Percentiles rank a stretch among this genome's conserved stretches.
Evolutionary conservation across 1,140 invertebrate genomes (phyloP).

Genomic region (Maniola jurtina): DNA sequence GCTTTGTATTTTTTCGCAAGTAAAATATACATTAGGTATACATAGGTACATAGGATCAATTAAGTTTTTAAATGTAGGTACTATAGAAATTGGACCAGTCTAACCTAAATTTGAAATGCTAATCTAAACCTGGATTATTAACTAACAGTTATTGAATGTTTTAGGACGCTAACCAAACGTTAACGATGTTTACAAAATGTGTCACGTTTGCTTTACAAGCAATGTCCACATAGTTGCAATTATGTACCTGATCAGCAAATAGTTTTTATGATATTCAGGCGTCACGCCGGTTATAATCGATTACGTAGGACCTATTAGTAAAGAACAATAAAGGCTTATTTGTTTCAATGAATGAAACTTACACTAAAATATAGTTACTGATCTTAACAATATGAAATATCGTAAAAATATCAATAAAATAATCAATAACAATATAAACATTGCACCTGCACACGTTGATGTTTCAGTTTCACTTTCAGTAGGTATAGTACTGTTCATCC

Average conservation of each 20-base stretch:
- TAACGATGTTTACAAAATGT: constrained; percentile 70
- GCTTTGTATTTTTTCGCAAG: too few species aligned
- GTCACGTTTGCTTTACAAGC: constrained; percentile 59
- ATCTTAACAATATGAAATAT: not conserved
- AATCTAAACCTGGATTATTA: constrained; percentile 29
- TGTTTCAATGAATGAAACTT: not conserved
- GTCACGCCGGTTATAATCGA: constrained; percentile 10
- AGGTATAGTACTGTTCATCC: constrained; percentile 41
- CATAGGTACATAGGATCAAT: too few species aligned
- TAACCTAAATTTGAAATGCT: constrained; percentile 19
- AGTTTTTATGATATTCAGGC: constrained; percentile 21
- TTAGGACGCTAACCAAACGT: constrained; percentile 43
- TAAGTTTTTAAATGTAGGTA: not conserved
- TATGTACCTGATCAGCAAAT: constrained; percentile 38
- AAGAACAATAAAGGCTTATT: not conserved
- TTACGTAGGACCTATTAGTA: too few species aligned
- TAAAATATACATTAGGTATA: too few species aligned
- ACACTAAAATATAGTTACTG: not conserved
- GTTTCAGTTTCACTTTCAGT: constrained; percentile 50
- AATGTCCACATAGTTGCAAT: constrained; percentile 31
- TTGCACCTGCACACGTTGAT: constrained; percentile 65
- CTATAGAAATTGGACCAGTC: not conserved
- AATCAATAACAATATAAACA: constrained; percentile 51
- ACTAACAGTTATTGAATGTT: constrained; percentile 19
- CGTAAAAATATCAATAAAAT: constrained; percentile 15